Conservation (phyloP, 2,797 vertebrate species). For the Pangasius mekongensis region DNA sequence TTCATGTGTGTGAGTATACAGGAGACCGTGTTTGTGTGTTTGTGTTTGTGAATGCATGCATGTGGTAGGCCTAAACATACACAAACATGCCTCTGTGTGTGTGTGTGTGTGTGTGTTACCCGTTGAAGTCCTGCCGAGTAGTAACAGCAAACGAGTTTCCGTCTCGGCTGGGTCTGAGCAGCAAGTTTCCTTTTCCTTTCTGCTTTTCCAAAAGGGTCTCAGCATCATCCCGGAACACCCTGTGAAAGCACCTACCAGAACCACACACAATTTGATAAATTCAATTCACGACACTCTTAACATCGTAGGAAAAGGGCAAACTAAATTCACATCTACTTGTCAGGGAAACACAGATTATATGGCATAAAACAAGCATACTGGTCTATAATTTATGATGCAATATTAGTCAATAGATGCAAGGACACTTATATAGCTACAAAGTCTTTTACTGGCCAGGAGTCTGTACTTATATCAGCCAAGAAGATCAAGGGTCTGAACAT, state of each 20-base stretch:
- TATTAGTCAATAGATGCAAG: neutral
- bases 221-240: conserved; percentile 77
- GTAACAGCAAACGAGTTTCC: conserved; percentile 72
- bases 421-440: neutral
- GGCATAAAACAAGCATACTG: neutral
- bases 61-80: neutral
- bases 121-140: conserved; percentile 71
- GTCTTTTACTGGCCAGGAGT: neutral
- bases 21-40: neutral
- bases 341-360: neutral
- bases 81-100: neutral
- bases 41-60: neutral
- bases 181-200: conserved; percentile 74
- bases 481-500: neutral
- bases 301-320: neutral
- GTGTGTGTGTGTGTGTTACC: conserved; percentile 66
- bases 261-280: neutral
- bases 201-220: conserved; percentile 78
- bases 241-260: conserved; percentile 77
- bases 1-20: neutral
- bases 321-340: neutral
- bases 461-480: neutral
- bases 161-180: conserved; percentile 76
- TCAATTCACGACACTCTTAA: neutral
- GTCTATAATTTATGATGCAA: neutral